Percentiles rank a stretch among this genome's conserved stretches.
These are phyloP conservation scores for Aproaerema taeniolella DNA, from an alignment of 2,888 invertebrate species.

Conservation along the genomic window DNA sequence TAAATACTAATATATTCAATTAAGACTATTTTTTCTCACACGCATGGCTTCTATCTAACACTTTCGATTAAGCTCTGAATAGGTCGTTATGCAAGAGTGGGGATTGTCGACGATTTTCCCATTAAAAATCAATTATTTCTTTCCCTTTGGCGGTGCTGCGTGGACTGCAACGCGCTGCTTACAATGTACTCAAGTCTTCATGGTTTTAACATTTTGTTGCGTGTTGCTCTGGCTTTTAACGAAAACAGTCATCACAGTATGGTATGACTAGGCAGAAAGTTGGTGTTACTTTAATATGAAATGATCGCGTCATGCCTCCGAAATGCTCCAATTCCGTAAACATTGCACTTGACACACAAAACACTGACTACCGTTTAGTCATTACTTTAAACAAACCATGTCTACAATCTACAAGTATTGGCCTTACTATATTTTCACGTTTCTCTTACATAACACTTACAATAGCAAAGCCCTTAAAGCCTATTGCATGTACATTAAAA, in stretches of 20 bases:
- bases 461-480: conserved; percentile 3
- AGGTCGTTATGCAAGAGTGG: conserved; percentile 27
- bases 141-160: conserved; percentile 25
- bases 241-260: no score
- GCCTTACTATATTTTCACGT: conserved; percentile 8
- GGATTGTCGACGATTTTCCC: conserved; percentile 27
- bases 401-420: conserved; percentile 1
- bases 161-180: conserved; percentile 21
- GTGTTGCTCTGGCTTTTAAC: conserved; percentile 22
- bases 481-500: conserved; percentile 16
- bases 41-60: conserved; percentile 12
- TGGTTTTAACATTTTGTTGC: conserved; percentile 16
- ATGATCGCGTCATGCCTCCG: no score
- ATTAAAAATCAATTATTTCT: conserved; percentile 45
- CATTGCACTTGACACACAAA: no score
- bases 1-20: conserved; percentile 12
- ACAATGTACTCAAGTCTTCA: conserved; percentile 20
- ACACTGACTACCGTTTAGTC: no score
- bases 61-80: conserved; percentile 18
- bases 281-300: no score
- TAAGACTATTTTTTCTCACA: conserved; percentile 21
- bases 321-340: no score
- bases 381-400: conserved; percentile 12
- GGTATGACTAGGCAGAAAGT: no score
- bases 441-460: conserved; percentile 9